Conservation (phyloP, 2,888 invertebrate genomes). For the Heliconius aoede region DNA sequence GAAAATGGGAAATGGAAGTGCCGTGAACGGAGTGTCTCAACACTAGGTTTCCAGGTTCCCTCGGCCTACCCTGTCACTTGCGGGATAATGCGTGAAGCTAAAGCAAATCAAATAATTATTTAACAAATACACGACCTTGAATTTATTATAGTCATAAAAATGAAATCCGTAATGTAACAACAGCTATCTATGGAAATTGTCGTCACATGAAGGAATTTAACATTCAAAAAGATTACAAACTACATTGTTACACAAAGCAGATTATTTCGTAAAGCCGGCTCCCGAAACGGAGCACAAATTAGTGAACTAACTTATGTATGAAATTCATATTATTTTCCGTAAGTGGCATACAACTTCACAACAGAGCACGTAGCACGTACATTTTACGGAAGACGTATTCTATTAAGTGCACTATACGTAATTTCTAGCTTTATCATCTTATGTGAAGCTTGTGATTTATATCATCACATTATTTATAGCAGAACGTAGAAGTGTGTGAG, state of each 20-base stretch:
- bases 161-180: neutral
- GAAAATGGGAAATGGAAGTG: neutral
- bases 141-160: neutral
- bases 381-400: slow-evolving; percentile 24
- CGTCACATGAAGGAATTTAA: slow-evolving; percentile 24
- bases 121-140: neutral
- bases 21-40: neutral
- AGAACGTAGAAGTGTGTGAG: neutral
- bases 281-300: slow-evolving; percentile 30
- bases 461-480: neutral
- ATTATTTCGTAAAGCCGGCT: slow-evolving; percentile 31
- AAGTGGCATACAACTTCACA: slow-evolving; percentile 31
- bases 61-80: neutral
- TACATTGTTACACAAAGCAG: slow-evolving; percentile 20
- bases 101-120: too few relatives aligned
- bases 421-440: slow-evolving; percentile 14
- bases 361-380: slow-evolving; percentile 30
- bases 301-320: slow-evolving; percentile 27
- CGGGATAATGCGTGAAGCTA: neutral
- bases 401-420: slow-evolving; percentile 30
- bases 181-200: neutral
- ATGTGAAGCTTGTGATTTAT: slow-evolving; percentile 1
- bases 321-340: slow-evolving; percentile 35
- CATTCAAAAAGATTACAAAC: slow-evolving; percentile 27
- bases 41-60: neutral